phyloP scores from a whole-genome alignment of 2,797 vertebrate genomes.

The Chaetophractus vellerosus region DNA sequence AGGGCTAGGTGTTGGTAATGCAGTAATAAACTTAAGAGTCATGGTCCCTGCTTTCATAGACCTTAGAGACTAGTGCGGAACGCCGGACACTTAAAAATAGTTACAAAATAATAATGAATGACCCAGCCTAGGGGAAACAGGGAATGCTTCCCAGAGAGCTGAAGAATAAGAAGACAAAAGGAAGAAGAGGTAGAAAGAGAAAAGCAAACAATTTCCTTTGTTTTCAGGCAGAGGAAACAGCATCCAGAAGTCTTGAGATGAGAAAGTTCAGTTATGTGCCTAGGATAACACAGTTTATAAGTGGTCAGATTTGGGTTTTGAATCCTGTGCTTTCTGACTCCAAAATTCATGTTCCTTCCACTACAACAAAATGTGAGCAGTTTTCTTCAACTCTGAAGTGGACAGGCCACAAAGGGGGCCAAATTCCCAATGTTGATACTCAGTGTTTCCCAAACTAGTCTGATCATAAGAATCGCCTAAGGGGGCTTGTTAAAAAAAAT shows the following conservation, averaged over 20 bases:
- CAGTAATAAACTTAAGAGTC: neutral
- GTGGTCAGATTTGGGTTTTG: neutral
- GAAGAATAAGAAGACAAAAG: neutral
- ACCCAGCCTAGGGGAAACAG: neutral
- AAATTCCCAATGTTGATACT: neutral
- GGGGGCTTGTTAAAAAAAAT: conserved; percentile 2
- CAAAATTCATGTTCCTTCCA: neutral
- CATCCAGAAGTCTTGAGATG: neutral
- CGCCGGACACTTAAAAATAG: neutral
- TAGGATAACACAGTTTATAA: neutral
- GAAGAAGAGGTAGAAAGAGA: neutral
- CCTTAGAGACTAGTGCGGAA: neutral
- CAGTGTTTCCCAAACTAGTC: conserved; percentile 20
- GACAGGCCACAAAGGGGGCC: neutral
- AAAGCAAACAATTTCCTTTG: neutral
- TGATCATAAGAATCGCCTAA: neutral
- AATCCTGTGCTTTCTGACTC: neutral
- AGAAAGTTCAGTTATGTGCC: no score
- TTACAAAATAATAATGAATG: neutral
- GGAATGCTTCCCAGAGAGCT: neutral
- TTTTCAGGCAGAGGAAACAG: neutral
- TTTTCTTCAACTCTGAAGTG: neutral
- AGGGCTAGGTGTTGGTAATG: neutral
- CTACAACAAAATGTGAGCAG: neutral
- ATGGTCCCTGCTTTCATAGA: neutral